Evolutionary conservation across 2,113 vertebrate species (phyloP).

Genomic region (Ibidorhyncha struthersii): DNA sequence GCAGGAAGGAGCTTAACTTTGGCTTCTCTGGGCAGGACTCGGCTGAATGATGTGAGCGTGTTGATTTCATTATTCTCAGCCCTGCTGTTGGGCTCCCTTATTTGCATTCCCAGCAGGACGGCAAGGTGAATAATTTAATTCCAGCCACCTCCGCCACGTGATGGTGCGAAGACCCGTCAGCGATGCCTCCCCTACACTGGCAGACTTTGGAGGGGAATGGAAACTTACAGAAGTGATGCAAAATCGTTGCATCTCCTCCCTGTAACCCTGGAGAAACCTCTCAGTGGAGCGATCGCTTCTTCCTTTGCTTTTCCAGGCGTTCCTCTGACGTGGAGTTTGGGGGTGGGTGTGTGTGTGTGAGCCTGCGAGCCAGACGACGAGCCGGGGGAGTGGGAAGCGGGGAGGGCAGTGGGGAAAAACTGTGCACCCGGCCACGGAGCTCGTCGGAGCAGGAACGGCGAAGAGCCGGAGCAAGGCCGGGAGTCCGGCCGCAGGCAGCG

Average conservation of each 20-base stretch:
- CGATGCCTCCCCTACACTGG: not conserved
- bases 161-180: not conserved
- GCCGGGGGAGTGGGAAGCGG: conserved; percentile 31
- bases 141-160: not conserved
- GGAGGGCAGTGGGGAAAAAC: not conserved
- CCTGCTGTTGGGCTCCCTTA: not conserved
- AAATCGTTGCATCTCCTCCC: conserved; percentile 27
- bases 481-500: not conserved
- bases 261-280: conserved; percentile 51
- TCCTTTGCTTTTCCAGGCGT: conserved; percentile 74
- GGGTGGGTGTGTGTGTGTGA: not conserved
- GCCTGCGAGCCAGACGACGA: conserved; percentile 24
- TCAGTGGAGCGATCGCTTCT: conserved; percentile 40
- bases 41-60: not conserved
- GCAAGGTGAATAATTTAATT: conserved; percentile 63
- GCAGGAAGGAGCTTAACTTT: not conserved
- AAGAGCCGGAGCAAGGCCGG: conserved; percentile 55
- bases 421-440: conserved; percentile 46
- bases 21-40: not conserved
- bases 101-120: conserved; percentile 55
- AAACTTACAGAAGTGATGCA: conserved; percentile 52
- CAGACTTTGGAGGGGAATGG: not conserved
- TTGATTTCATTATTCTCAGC: conserved; percentile 12
- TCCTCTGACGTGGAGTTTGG: conserved; percentile 78
- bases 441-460: conserved; percentile 60